Conservation (phyloP, 2,888 invertebrate genomes). For the Dicyrtomina minuta region DNA sequence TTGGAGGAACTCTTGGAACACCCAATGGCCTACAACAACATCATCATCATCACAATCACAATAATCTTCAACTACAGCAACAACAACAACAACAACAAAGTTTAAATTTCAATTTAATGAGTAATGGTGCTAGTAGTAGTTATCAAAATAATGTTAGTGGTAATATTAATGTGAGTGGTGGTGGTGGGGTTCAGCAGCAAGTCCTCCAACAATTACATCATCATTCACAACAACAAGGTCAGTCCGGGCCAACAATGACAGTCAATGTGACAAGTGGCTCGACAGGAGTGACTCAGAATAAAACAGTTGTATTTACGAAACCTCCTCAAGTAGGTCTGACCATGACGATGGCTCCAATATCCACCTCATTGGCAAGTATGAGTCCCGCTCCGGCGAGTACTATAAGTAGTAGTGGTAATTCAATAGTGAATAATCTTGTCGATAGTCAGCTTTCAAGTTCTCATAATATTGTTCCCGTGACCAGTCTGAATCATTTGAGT, state of each 20-base stretch:
- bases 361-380: conserved; percentile 19
- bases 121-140: conserved; percentile 14
- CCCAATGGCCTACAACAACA: too few species aligned
- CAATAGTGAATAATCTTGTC: conserved; percentile 1
- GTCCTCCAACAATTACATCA: conserved; percentile 1
- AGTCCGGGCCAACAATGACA: conserved; percentile 31
- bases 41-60: too few species aligned
- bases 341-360: conserved; percentile 35
- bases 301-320: conserved; percentile 32
- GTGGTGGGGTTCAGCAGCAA: background rate
- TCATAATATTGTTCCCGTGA: conserved; percentile 1
- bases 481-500: background rate
- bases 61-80: too few species aligned
- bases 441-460: conserved; percentile 1
- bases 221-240: background rate
- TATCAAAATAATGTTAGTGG: too few species aligned
- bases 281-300: conserved; percentile 30
- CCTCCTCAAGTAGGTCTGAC: conserved; percentile 20
- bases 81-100: too few species aligned
- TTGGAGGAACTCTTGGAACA: background rate
- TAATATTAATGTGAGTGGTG: too few species aligned
- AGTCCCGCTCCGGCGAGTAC: conserved; percentile 20
- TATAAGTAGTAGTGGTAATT: background rate
- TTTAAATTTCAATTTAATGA: conserved; percentile 13
- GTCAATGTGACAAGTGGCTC: conserved; percentile 33